Base-by-base conservation (phyloP, 1,140 invertebrate species). In the Harpegnathos saltator region DNA sequence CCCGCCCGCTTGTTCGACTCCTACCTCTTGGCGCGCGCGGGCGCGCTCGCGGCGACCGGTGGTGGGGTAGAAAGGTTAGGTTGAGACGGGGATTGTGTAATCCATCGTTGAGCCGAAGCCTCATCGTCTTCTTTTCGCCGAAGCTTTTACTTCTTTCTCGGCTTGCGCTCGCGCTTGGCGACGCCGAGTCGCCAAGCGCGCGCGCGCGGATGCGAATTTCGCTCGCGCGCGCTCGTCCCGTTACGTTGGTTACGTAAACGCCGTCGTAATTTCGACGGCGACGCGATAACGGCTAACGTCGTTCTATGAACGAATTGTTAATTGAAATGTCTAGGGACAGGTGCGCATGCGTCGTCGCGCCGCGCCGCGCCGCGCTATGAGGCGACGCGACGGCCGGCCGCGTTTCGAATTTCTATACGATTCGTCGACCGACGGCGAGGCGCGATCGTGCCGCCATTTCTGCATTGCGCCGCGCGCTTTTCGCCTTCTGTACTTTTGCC, bases 51-150 rank as follows among this genome's bases (percentile, higher is more conserved):
- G 52, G 19, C 24, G 5, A 26, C 24, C 38, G 26, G 12, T 17
- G 38, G 85, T 87, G 90, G 89, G 91, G 91, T 91, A 92, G 91
- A 94, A 94, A 93, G 93, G 93, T 93, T 93, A 93, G 91, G 89
- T 91, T 87, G 91, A 92, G 90, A 90, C 92, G 91, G 91, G 88
- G 89, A 93, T 94, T 94, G 92, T 93, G 93, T 93, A 94, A 94
- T 92, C 90, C 87, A 82, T 85, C 83, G 86, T 85, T 88, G 86
- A 89, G 78, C 38, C 82, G 81, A 85, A 91, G 90, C 84, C 90
- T 90, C 84, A 88, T 89, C n/a, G 89, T 92, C 91, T 91, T 91
- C 90, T 91, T 92, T 91, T 91, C 88, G 84, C 56, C 84, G 58
- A 81, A 61, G 83, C 83, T 89, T 88, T 88, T 88, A 88, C 85